A percentile compares a stretch with the other conserved stretches of the same genome.
Evolutionary conservation across 2,888 invertebrate genomes (phyloP).

Genomic region (Orchesella flavescens): DNA sequence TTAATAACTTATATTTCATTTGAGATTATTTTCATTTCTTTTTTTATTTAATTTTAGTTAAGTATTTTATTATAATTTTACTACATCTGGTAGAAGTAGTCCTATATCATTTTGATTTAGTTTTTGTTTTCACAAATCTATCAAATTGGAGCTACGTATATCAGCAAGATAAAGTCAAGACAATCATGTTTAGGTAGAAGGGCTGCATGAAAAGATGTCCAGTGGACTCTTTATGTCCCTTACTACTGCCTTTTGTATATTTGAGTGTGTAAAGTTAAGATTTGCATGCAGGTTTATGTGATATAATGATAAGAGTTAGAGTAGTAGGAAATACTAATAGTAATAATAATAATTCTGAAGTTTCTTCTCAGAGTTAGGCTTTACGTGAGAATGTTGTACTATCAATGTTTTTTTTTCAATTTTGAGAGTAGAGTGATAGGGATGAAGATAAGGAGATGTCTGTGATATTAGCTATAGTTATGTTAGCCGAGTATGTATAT

Average conservation of each 20-base stretch:
- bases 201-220: background rate
- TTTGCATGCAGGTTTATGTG: constrained; percentile 46
- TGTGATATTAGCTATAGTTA: too few species aligned
- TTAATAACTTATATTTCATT: background rate
- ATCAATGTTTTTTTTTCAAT: too few species aligned
- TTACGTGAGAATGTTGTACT: too few species aligned
- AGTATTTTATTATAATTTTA: constrained; percentile 14
- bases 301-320: background rate
- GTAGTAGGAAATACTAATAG: too few species aligned
- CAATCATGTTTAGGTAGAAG: constrained; percentile 41
- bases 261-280: constrained; percentile 25
- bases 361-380: too few species aligned
- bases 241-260: constrained; percentile 47
- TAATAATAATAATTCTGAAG: too few species aligned
- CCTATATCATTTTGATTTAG: constrained; percentile 19
- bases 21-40: background rate
- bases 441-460: too few species aligned
- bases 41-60: constrained; percentile 27
- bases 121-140: constrained; percentile 38
- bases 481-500: too few species aligned
- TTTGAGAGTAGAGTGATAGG: too few species aligned
- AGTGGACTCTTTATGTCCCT: constrained; percentile 27
- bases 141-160: constrained; percentile 46
- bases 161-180: constrained; percentile 59
- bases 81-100: constrained; percentile 43